Evolutionary conservation across 2,888 invertebrate genomes (phyloP), one percentile per base, ranked within the genome.

Genomic region (Trissolcus japonicus): DNA sequence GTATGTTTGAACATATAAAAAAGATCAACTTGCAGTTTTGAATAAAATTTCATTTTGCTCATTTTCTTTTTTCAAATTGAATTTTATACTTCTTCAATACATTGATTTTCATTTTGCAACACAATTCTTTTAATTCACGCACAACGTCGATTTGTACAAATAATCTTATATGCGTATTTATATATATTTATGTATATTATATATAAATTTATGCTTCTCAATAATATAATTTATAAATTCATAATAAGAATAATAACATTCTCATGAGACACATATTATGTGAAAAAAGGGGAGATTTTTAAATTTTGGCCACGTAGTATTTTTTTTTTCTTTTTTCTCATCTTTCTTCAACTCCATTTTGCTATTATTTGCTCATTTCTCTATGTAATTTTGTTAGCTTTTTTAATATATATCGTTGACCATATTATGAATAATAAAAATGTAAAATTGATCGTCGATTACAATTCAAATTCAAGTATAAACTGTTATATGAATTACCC

Each of bases 91-190:
- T 29, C 9, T 59, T 67, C 51, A 51, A 67, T 67, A 59, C 41
- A 55, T 65, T 16, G 41, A 48, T 55, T 14, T 41, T 43, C 9
- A 29, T 16, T 46, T 66, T 55, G 16, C 21, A 19, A 66, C 55
- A 66, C 61, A 66, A 40, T 41, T 14, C 35, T 11, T 35, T 35
- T 1, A 35, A 35, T 35, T 65, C 54, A 66, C 65, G 66, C 74
- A 74, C 74, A 74, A 74, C 74, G 74, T 74, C 74, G 74, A 74
- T 60, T 66, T 57, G 51, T 67, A 74, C 74, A 74, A 71, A 57
- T 57, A 71, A 62, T 61, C 48, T 53, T 54, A 60, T 56, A 35
- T 53, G 51, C 43, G 50, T 67, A 54, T 54, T 50, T 50, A 35
- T 54, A 51, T 51, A 11, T 40, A 4, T n/a, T n/a, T n/a, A n/a